These are phyloP conservation scores for Piscicola geometra DNA, from an alignment of 2,888 invertebrate genomes.

Conservation along the genomic window DNA sequence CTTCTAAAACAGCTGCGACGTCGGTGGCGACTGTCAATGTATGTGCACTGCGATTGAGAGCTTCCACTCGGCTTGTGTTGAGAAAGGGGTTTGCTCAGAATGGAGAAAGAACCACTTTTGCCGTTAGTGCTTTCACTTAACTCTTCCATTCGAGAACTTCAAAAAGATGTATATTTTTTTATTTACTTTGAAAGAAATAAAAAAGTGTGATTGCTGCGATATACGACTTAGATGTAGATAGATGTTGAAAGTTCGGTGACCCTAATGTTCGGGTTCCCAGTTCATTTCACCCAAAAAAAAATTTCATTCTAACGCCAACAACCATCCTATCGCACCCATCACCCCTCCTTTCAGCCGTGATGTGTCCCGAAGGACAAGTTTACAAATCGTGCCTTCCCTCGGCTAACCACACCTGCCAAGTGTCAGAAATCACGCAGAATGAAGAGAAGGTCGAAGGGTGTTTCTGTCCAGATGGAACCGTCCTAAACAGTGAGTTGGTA, in stretches of 20 bases:
- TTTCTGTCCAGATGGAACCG: constrained; percentile 37
- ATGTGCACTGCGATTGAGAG: constrained; percentile 34
- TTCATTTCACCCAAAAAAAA: too few relatives aligned
- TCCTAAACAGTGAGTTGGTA: constrained; percentile 34
- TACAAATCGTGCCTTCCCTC: constrained; percentile 39
- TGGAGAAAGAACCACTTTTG: constrained; percentile 32
- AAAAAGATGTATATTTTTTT: too few relatives aligned
- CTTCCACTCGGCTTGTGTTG: constrained; percentile 22
- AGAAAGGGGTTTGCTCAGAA: constrained; percentile 27
- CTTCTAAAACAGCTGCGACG: constrained; percentile 28
- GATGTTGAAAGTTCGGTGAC: too few relatives aligned
- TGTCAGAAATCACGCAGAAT: constrained; percentile 28
- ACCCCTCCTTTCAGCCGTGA: constrained; percentile 36
- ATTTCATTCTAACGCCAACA: too few relatives aligned
- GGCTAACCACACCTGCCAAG: constrained; percentile 36
- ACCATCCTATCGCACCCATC: too few relatives aligned
- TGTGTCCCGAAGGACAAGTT: constrained; percentile 40
- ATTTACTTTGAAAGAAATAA: too few relatives aligned
- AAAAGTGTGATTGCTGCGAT: too few relatives aligned
- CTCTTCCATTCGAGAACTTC: too few relatives aligned
- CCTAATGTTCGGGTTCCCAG: too few relatives aligned
- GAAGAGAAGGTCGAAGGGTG: constrained; percentile 40
- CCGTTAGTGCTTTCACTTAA: constrained; percentile 19
- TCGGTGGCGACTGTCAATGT: constrained; percentile 31
- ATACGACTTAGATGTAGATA: too few relatives aligned